Percentiles rank a stretch among this genome's conserved stretches.
phyloP scores from a whole-genome alignment of 1,140 invertebrate species.

The Harlomillsia oculata region DNA sequence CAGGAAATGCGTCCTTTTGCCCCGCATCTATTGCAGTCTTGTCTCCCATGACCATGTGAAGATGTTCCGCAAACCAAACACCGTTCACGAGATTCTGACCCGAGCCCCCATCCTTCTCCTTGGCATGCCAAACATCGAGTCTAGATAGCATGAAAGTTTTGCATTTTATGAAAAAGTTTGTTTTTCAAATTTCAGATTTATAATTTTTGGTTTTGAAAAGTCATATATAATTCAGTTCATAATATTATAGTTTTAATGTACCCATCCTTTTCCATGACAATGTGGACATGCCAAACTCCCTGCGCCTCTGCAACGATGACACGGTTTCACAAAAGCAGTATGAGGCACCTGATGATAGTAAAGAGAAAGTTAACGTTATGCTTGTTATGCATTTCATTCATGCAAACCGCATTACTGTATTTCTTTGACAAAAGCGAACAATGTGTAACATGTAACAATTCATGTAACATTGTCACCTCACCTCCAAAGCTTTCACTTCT shows the following conservation, averaged over 20 bases:
- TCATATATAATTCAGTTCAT: no score
- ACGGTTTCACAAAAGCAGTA: slow-evolving; percentile 49
- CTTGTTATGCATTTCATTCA: no score
- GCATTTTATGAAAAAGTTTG: not conserved
- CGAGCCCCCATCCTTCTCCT: slow-evolving; percentile 42
- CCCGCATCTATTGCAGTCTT: slow-evolving; percentile 44
- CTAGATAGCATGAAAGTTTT: slow-evolving; percentile 27
- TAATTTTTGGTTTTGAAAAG: no score
- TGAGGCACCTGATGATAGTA: slow-evolving; percentile 53
- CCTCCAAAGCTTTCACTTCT: slow-evolving; percentile 41
- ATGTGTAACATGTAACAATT: not conserved
- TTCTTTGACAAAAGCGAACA: not conserved
- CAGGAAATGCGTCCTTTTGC: slow-evolving; percentile 45
- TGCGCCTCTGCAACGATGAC: slow-evolving; percentile 46
- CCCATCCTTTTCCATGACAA: slow-evolving; percentile 48
- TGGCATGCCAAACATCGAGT: slow-evolving; percentile 42
- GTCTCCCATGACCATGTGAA: slow-evolving; percentile 41
- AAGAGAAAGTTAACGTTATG: no score
- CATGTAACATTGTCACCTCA: not conserved
- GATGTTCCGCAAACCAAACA: slow-evolving; percentile 44
- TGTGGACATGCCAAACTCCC: slow-evolving; percentile 46
- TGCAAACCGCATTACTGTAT: no score
- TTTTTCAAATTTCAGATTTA: not conserved
- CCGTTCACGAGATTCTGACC: slow-evolving; percentile 41
- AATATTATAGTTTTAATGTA: slow-evolving; percentile 35